These are phyloP conservation scores for Catostylus mosaicus DNA, from an alignment of 30 jellyfish, hydroid and myxozoan genomes.

Conservation along the genomic window DNA sequence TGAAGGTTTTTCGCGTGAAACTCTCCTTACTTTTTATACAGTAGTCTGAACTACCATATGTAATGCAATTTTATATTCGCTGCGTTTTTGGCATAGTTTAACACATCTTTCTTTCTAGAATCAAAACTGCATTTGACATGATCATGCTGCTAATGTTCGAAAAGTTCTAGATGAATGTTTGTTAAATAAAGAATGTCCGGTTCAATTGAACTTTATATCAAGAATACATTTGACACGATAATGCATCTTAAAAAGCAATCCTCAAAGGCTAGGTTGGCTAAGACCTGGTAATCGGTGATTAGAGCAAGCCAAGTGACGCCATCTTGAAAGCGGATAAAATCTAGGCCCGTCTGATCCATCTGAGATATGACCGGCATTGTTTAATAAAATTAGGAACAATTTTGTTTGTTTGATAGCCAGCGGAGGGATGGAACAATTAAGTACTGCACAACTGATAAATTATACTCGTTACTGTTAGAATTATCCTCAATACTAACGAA, in stretches of 20 bases:
- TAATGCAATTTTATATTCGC: too few relatives aligned
- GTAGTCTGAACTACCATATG: too few relatives aligned
- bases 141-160: neutral
- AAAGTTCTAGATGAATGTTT: slow-evolving; percentile 39
- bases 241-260: slow-evolving; percentile 39
- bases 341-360: slow-evolving; percentile 83
- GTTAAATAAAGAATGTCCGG: slow-evolving; percentile 71
- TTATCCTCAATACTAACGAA: neutral
- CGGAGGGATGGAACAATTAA: slow-evolving; percentile 23
- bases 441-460: neutral
- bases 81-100: too few relatives aligned
- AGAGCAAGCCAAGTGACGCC: slow-evolving; percentile 73
- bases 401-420: slow-evolving; percentile 48
- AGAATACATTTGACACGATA: slow-evolving; percentile 65
- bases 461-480: neutral
- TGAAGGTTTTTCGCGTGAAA: too few relatives aligned
- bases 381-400: slow-evolving; percentile 49
- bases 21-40: too few relatives aligned
- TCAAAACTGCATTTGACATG: slow-evolving; percentile 5
- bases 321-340: slow-evolving; percentile 70
- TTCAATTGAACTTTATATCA: slow-evolving; percentile 49
- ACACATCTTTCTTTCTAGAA: too few relatives aligned
- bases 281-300: slow-evolving; percentile 76
- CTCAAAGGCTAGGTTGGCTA: slow-evolving; percentile 72
- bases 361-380: slow-evolving; percentile 75